A percentile compares a stretch with the other conserved stretches of the same genome.
phyloP scores from a whole-genome alignment of 2,888 invertebrate genomes.

The Odontothrips loti region DNA sequence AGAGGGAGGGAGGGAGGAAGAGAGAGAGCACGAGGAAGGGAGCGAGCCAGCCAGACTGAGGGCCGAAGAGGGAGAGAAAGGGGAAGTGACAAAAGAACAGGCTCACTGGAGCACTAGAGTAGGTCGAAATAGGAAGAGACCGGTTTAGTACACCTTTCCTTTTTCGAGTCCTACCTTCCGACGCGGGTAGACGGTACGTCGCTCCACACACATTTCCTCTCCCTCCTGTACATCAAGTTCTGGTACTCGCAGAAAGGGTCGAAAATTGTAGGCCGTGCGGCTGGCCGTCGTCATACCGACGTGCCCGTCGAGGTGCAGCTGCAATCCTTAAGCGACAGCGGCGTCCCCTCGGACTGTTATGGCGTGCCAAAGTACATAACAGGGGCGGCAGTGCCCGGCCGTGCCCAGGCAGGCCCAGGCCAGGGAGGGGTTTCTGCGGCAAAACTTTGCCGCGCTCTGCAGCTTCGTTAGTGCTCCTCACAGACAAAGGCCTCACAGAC shows the following conservation, averaged over 20 bases:
- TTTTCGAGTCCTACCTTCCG: too few species aligned
- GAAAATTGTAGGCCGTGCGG: too few species aligned
- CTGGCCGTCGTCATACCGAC: too few species aligned
- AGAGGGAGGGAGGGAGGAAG: too few species aligned
- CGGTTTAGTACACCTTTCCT: too few species aligned
- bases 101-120: not conserved
- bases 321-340: too few species aligned
- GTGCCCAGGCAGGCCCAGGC: too few species aligned
- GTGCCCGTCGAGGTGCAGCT: too few species aligned
- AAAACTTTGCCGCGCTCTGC: not conserved
- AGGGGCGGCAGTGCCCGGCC: not conserved
- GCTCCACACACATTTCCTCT: too few species aligned
- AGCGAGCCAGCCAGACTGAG: not conserved
- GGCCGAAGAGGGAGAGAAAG: not conserved
- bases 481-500: conserved; percentile 15
- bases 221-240: too few species aligned
- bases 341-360: not conserved
- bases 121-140: not conserved
- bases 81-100: not conserved
- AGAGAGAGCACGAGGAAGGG: not conserved
- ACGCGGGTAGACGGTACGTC: too few species aligned
- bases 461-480: not conserved
- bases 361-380: conserved; percentile 18
- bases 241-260: too few species aligned
- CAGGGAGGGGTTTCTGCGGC: conserved; percentile 18